Conservation (phyloP, 2,113 vertebrate genomes). For the Macquaria ambigua region DNA sequence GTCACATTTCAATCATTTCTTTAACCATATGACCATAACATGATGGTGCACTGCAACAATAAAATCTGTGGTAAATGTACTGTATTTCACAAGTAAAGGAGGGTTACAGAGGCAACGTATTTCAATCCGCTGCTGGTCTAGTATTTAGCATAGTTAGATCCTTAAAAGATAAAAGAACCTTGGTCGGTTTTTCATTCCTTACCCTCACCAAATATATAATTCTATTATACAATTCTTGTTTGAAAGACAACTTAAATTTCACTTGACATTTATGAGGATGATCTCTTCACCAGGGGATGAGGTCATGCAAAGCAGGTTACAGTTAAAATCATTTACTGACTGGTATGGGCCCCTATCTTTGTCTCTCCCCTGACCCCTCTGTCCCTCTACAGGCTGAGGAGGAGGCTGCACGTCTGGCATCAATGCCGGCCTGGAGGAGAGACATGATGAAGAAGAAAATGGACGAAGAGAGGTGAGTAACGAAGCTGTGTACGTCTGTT, state of each 20-base stretch:
- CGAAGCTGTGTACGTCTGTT: neutral
- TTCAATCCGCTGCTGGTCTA: neutral
- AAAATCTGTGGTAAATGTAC: neutral
- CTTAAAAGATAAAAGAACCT: neutral
- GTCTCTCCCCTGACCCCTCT: slow-evolving; percentile 26
- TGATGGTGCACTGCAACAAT: neutral
- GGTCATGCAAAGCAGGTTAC: slow-evolving; percentile 6
- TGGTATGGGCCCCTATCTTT: slow-evolving; percentile 43
- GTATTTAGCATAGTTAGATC: neutral
- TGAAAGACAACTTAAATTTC: slow-evolving; percentile 1
- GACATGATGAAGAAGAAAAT: slow-evolving; percentile 97
- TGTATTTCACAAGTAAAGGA: neutral
- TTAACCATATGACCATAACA: neutral
- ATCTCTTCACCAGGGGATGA: neutral
- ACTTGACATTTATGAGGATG: neutral
- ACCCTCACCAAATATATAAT: too few species aligned
- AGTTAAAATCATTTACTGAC: slow-evolving; percentile 42
- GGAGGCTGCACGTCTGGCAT: slow-evolving; percentile 90
- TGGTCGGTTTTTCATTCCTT: too few species aligned
- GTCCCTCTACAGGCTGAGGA: slow-evolving; percentile 87
- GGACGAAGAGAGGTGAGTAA: slow-evolving; percentile 94
- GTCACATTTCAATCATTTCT: neutral
- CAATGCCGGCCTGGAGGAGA: slow-evolving; percentile 96
- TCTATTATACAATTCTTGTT: neutral
- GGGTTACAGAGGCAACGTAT: neutral